Base-by-base conservation (phyloP, 2,888 invertebrate species). In the Latrodectus elegans region DNA sequence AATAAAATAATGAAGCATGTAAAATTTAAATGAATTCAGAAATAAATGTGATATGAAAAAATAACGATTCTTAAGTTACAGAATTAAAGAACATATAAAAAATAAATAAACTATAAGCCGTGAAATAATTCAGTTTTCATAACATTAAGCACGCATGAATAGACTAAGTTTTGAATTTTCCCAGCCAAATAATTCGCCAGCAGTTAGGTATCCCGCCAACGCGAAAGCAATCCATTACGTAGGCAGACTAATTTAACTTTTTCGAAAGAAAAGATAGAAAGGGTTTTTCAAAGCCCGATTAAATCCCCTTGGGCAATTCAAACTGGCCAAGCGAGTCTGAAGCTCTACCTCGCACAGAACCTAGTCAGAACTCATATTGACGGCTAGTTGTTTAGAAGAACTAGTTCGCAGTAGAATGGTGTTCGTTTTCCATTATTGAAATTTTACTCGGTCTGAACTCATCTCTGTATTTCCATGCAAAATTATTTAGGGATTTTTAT, bases 201-300 rank as follows among this genome's bases (percentile, higher is more conserved):
- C 53, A 55, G 12, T 11, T 12, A 53, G n/a, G 53, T 73, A 71
- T 52, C 72, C 26, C 79, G 85, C 85, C 85, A 79, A 79, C 79
- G 74, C 85, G 70, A 67, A 12, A 51, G 14, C 82, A 68, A 77
- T 74, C 81, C 81, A 72, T 87, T 87, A 87, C 86, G 86, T 82
- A 87, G 81, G 86, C 77, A 65, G 86, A 17, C 55, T 81, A 87
- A 87, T 87, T 87, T 87, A 87, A 87, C 86, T 87, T 87, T 84
- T 85, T 87, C 75, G 38, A 64, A 55, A 80, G 71, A 55, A 73
- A 77, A 87, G 64, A 55, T 51, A 15, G 70, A 81, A 81, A 87
- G 80, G 67, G 64, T 52, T 81, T 70, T 86, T 53, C 73, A 70
- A 60, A 78, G 84, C 84, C 55, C 84, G 84, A 84, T 81, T 81